Conservation (phyloP, 2,113 vertebrate species). For the human region GRCh38 chr9:18138501-18139000, state of each 20-base stretch:
- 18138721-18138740: background rate
- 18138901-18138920: background rate
- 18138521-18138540: background rate
- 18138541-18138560: background rate
- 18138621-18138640: background rate
- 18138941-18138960: background rate
- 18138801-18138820: background rate
- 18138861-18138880: background rate
- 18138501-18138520: background rate
- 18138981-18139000: background rate
- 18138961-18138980: background rate
- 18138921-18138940: background rate
- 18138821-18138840: background rate
- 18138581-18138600: background rate
- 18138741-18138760: background rate
- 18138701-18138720: background rate
- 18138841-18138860: background rate
- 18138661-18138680: background rate
- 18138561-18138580: background rate
- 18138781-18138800: background rate
- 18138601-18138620: background rate
- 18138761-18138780: background rate
- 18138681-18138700: background rate
- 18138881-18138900: background rate
- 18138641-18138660: background rate